Conservation (phyloP, 2,797 vertebrate genomes). For the Dromococcyx pavoninus region DNA sequence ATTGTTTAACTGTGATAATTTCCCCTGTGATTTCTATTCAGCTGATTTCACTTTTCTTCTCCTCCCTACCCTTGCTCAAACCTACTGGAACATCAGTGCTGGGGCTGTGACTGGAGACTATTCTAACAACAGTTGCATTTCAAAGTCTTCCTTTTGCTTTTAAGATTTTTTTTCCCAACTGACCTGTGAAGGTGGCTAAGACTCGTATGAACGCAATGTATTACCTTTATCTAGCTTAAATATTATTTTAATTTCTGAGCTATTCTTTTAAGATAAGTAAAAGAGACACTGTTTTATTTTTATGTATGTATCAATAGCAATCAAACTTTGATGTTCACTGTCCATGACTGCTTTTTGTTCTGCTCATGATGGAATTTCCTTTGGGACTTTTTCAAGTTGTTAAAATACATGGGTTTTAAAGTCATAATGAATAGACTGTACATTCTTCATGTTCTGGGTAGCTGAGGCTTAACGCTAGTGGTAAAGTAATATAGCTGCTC, state of each 20-base stretch:
- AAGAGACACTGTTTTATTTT: not conserved
- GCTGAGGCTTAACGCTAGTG: not conserved
- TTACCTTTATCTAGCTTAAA: not conserved
- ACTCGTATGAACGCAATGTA: not conserved
- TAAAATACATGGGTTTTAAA: not conserved
- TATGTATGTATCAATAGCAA: not conserved
- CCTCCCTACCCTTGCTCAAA: rapidly evolving
- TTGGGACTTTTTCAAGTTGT: not conserved
- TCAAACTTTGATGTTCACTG: not conserved
- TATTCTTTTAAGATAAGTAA: not conserved
- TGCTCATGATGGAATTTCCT: not conserved
- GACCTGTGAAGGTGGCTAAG: not conserved
- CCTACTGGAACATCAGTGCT: not conserved
- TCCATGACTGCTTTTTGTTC: not conserved
- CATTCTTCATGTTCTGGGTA: not conserved
- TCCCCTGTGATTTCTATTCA: not conserved
- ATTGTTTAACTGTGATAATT: not conserved
- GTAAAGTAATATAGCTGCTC: not conserved
- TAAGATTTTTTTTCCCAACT: not conserved
- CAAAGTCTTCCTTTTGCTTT: not conserved
- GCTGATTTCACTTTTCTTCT: not conserved
- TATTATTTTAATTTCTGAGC: conserved; percentile 14
- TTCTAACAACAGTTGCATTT: not conserved
- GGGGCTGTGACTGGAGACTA: not conserved
- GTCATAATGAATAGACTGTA: not conserved